Conservation (phyloP, 2,113 vertebrate genomes). For the Pipra filicauda region DNA sequence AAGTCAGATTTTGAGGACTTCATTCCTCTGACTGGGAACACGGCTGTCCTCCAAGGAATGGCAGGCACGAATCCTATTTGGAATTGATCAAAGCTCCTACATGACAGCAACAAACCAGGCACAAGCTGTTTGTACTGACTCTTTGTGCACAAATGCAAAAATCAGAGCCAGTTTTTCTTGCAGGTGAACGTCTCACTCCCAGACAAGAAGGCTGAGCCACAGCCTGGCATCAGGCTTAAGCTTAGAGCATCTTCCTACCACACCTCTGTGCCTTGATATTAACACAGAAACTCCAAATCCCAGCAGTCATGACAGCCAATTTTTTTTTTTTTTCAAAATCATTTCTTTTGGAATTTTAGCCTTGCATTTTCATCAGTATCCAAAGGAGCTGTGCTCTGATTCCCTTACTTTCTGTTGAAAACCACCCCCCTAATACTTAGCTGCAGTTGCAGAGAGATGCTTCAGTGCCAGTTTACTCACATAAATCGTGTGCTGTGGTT, state of each 20-base stretch:
- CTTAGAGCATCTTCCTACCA: conserved; percentile 2
- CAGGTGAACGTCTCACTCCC: neutral
- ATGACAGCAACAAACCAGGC: conserved; percentile 38
- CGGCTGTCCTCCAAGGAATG: conserved; percentile 17
- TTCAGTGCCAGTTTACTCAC: neutral
- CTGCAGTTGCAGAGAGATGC: neutral
- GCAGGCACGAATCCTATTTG: neutral
- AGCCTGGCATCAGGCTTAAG: conserved; percentile 8
- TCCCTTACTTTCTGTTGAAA: neutral
- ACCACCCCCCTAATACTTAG: neutral
- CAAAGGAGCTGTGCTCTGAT: neutral
- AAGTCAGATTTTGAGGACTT: conserved; percentile 25
- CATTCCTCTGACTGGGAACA: conserved; percentile 7
- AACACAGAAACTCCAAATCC: neutral
- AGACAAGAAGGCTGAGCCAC: neutral
- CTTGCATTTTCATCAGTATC: neutral
- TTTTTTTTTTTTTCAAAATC: neutral
- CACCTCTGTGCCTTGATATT: neutral
- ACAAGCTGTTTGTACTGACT: conserved; percentile 7
- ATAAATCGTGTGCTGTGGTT: neutral
- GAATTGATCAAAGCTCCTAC: conserved; percentile 50
- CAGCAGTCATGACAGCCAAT: neutral
- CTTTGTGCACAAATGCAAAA: conserved; percentile 34
- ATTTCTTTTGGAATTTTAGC: neutral
- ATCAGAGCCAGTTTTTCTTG: conserved; percentile 36